Evolutionary conservation across 2,888 invertebrate genomes (phyloP), one percentile per base, ranked within the genome.

Genomic region (Tenthredo livida): DNA sequence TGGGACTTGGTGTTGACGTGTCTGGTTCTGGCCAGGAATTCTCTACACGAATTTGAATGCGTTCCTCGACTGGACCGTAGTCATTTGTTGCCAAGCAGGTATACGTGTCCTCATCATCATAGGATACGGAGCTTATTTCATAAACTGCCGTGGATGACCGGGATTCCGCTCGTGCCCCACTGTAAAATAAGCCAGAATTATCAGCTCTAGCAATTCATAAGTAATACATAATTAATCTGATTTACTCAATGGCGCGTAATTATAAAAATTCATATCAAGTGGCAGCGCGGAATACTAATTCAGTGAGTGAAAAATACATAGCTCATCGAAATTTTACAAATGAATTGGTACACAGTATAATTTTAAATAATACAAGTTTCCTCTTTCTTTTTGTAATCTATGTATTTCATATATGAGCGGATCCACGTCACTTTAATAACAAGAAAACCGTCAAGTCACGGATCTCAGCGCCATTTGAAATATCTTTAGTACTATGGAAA

Each of bases 101-200:
- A 92, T 97, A 98, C 17, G 95, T 94, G 12, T 97, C 97, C 86
- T 95, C 95, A 90, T 97, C 96, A 0, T 94, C 93, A 6, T 93
- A 89, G 0, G 95, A 93, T 58, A 95, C 95, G 6, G 94, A 93
- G 29, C 70, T 85, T 29, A 58, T 80, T 17, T 85, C 67, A 40
- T 25, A 85, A 12, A 85, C 33, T 29, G 67, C 72, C 3, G 29
- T 58, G 12, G 25, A 58, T 47, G 21, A 21, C 10, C 17, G 37
- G 61, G 37, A 43, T 25, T 21, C 6, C 5, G 40, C 0, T 17
- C 0, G 17, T 54, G 50, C 0, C 5, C 15, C 0, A 40, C 80
- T 80, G 61, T 80, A 21, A 40, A 40, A 80, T 21, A 33, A 40
- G 12, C 12, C 21, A 80, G 21, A 37, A 40, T 37, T 37, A 25